Base-by-base conservation (phyloP, 2,888 invertebrate genomes). In the Tineola bisselliella region DNA sequence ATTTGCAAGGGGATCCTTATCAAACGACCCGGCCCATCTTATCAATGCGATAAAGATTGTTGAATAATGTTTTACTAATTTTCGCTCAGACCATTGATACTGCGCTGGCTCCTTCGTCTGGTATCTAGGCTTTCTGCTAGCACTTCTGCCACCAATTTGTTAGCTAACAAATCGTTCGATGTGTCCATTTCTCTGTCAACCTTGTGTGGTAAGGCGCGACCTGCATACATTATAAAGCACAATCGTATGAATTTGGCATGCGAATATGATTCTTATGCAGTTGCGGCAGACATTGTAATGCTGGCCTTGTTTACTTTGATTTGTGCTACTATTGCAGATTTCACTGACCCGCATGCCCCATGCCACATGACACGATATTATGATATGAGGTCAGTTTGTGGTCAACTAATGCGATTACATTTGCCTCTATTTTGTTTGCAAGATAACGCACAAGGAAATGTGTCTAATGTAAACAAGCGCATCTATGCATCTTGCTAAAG, bases 151-250 rank as follows among this genome's bases (percentile, higher is more conserved):
- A n/a, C n/a, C 48, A 3, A n/a, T 48, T 17, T 48, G 48, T 48
- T 48, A 10, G 48, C 15, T 15, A 48, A 48, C 48, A 48, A 15
- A 48, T 48, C 48, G 48, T 48, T 15, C 15, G 48, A 17, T 48
- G 48, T 2, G 2, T 10, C 68, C 71, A 73, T 74, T 74, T 74
- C 72, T 64, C 71, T 69, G 15, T 48, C 48, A 69, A 69, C 74
- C 74, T 74, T 73, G 69, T 66, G 66, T 31, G 65, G 65, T 1
- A 1, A 19, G 63, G 63, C 68, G 68, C 66, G 68, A 63, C 64
- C 64, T 44, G 73, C 67, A 72, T 73, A 69, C 58, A 10, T 48
- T 48, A 48, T 48, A 15, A 48, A 17, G 3, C 10, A 38, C 3
- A 12, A 38, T 38, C n/a, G 10, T 38, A 38, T 10, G 10, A 38